Base-by-base conservation (phyloP, 2,888 invertebrate genomes). In the Drosophila fungiperda region DNA sequence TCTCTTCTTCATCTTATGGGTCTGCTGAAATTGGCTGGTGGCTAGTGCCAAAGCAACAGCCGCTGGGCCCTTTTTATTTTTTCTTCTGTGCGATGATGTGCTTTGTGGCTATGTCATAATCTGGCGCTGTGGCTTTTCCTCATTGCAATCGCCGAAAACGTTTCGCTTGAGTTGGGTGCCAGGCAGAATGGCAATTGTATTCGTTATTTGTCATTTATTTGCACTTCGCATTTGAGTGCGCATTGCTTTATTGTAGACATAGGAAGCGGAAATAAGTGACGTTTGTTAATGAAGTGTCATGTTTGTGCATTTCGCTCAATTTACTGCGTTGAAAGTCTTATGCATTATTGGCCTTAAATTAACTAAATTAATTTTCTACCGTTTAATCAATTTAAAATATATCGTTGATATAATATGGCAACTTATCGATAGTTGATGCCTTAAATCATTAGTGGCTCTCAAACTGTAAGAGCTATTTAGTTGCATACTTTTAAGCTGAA, bases 201-300 rank as follows among this genome's bases (percentile, higher is more conserved):
- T 49, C 40, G 32, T 61, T 74, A 84, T 84, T 87, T 89, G 87
- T 85, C 85, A 89, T 87, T 84, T 89, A 73, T 89, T 85, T 87
- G 82, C 85, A 82, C 82, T 85, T 85, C 78, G 67, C 89, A 87
- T 71, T 74, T 70, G 72, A 87, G 70, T 84, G 84, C 73, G 45
- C 57, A 61, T 60, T 40, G 15, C 54, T 61, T 62, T 40, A n/a
- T 53, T 65, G 59, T 52, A 68, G 84, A 85, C 64, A 59, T 59
- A 80, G 89, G 85, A 89, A 85, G 85, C 85, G 89, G 87, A 85
- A 87, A 84, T 78, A 87, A 89, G 68, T 74, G 71, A 49, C 65
- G 42, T 74, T 69, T 69, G 68, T 35, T 67, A 55, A 58, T 59
- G 35, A 52, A 72, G 76, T 73, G 73, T 79, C 62, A 79, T 82